These are phyloP conservation scores for Probosciger aterrimus DNA, from an alignment of 2,113 vertebrate genomes.

Conservation along the genomic window DNA sequence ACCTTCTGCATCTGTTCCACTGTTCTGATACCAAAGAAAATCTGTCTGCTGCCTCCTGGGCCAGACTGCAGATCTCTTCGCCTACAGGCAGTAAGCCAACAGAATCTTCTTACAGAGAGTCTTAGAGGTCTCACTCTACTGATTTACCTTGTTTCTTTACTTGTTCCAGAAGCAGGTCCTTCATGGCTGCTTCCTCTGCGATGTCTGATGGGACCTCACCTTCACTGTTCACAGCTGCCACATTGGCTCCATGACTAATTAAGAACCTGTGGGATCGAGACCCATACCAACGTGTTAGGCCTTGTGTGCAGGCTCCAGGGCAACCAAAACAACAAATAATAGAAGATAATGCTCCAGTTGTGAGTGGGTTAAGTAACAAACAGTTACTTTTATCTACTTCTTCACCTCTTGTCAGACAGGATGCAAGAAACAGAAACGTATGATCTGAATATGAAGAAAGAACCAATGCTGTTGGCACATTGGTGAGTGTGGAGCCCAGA, in stretches of 20 bases:
- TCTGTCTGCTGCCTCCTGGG: neutral
- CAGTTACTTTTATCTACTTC: neutral
- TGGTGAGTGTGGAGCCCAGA: neutral
- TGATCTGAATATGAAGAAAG: neutral
- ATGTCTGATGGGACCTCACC: constrained; percentile 92
- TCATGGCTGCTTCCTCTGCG: constrained; percentile 89
- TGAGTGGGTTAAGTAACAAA: neutral
- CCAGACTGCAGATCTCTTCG: neutral
- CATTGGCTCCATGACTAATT: constrained; percentile 80
- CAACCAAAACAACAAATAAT: neutral
- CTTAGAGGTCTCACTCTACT: neutral
- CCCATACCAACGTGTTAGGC: neutral
- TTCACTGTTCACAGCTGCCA: constrained; percentile 90
- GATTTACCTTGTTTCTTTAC: constrained; percentile 81
- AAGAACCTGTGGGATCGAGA: constrained; percentile 78
- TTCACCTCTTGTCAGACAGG: neutral
- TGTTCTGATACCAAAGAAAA: neutral
- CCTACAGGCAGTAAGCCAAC: neutral
- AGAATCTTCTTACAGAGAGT: neutral
- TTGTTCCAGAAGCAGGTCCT: constrained; percentile 86
- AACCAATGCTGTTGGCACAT: rapidly evolving
- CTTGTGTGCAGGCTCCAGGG: neutral
- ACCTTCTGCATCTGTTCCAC: neutral
- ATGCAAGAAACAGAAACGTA: neutral
- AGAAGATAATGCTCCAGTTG: neutral